Conservation (phyloP, 2,797 vertebrate species). For the Peromyscus melanophrys region DNA sequence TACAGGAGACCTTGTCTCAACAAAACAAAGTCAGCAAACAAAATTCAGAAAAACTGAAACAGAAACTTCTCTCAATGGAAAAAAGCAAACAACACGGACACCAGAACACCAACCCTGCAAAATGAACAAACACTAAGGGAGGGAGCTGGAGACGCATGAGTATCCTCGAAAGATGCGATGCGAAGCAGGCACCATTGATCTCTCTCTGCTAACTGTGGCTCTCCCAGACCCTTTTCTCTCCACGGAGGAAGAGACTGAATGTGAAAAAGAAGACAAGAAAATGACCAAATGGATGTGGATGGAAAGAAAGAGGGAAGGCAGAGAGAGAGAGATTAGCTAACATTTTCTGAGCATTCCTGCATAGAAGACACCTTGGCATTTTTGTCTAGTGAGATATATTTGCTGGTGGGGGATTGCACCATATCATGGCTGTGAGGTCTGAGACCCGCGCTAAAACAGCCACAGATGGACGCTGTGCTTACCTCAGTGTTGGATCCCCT, state of each 20-base stretch:
- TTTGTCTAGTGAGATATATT: background rate
- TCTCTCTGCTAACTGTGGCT: background rate
- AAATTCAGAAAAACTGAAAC: background rate
- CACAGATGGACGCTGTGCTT: background rate
- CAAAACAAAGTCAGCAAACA: background rate
- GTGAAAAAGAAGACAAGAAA: too few species aligned
- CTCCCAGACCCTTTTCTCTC: background rate
- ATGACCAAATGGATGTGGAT: background rate
- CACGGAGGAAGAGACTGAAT: background rate
- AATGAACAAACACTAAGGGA: background rate
- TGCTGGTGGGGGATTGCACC: background rate
- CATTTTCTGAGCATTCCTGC: background rate
- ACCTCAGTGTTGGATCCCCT: too few species aligned
- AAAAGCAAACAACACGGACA: background rate
- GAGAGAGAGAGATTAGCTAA: too few species aligned
- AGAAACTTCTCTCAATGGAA: background rate
- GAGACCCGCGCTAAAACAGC: background rate
- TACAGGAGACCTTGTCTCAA: background rate
- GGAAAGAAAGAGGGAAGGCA: background rate
- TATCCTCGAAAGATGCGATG: accelerated
- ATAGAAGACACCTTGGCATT: background rate
- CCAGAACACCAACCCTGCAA: background rate
- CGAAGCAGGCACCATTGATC: background rate
- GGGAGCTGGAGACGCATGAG: accelerated
- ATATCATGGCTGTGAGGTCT: background rate